phyloP scores from a whole-genome alignment of 2,113 vertebrate species.

The Hipposideros armiger region DNA sequence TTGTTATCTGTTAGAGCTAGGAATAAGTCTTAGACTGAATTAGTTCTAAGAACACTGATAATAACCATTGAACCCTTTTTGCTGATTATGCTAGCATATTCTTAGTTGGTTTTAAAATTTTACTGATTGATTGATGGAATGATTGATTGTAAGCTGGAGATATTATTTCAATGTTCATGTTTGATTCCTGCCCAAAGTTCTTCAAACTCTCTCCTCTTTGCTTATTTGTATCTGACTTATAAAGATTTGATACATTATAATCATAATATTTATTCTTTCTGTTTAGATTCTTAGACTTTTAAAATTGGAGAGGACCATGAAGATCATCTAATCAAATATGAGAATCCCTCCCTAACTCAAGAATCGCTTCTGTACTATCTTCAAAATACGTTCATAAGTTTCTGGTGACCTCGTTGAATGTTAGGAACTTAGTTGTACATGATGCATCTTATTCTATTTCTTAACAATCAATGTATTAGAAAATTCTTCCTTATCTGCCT shows the following conservation, averaged over 20 bases:
- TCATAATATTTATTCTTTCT: neutral
- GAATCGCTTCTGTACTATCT: neutral
- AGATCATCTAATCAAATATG: neutral
- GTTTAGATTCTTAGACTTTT: neutral
- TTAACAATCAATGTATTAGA: neutral
- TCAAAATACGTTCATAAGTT: neutral
- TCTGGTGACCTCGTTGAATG: neutral
- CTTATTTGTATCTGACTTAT: neutral
- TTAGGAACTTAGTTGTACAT: neutral
- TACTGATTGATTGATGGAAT: neutral
- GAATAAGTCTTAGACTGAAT: constrained; percentile 5
- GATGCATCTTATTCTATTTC: neutral
- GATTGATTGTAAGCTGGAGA: neutral
- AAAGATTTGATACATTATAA: neutral
- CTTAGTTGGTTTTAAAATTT: neutral
- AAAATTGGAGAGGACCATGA: constrained; percentile 2
- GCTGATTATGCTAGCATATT: neutral
- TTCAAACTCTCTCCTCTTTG: neutral
- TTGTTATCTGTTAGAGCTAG: neutral
- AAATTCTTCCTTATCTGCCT: neutral
- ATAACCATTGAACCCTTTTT: neutral
- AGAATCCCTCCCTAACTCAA: neutral
- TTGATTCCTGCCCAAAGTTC: neutral
- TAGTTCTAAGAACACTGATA: neutral
- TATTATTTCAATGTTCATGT: neutral